phyloP scores from a whole-genome alignment of 2,888 invertebrate species.

The Cyaniris semiargus region DNA sequence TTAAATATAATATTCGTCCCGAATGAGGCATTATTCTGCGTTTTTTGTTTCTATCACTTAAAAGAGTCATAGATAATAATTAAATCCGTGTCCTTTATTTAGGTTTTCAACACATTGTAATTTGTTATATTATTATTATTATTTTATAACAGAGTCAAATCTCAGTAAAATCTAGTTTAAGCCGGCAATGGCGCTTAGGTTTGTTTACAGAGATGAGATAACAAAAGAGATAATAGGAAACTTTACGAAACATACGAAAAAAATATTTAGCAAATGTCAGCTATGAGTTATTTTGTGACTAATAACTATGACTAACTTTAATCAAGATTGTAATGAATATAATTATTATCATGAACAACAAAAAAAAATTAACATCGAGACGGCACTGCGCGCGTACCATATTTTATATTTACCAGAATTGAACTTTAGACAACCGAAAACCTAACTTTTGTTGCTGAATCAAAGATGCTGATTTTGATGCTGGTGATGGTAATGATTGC shows the following conservation, averaged over 20 bases:
- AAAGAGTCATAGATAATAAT: neutral
- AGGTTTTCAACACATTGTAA: neutral
- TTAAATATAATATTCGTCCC: neutral
- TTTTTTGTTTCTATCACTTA: neutral
- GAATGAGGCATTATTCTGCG: no score
- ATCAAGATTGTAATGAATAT: no score
- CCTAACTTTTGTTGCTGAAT: no score
- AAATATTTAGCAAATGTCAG: no score
- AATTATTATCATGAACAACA: no score
- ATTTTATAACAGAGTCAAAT: neutral
- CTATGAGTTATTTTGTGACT: no score
- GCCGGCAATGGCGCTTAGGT: neutral
- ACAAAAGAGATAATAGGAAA: neutral
- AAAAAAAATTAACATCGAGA: no score
- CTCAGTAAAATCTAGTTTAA: neutral
- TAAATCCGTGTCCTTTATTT: neutral
- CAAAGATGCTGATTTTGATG: neutral
- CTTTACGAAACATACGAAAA: neutral
- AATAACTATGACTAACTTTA: no score
- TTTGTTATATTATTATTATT: neutral
- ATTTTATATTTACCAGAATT: no score
- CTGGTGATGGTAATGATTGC: neutral
- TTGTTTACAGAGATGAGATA: neutral
- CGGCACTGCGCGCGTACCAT: no score
- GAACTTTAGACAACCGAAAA: neutral